A percentile compares a stretch with the other conserved stretches of the same genome.
Conservation (phyloP, 2,888 invertebrate genomes). For the Clanis bilineata region DNA sequence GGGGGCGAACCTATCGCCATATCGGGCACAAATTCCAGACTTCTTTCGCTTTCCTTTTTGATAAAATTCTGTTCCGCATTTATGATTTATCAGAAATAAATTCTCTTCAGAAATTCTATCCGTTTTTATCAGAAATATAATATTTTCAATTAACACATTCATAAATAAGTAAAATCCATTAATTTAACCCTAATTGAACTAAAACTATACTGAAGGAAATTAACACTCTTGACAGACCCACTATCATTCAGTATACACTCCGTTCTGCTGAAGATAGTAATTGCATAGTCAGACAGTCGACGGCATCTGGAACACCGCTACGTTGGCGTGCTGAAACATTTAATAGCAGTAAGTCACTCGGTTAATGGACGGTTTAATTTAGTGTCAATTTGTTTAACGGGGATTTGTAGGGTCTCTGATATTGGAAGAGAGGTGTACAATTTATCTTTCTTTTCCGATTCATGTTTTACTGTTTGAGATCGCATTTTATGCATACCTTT, state of each 20-base stretch:
- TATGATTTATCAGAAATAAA: too few relatives aligned
- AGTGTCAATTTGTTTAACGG: not conserved
- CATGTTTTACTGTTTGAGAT: too few relatives aligned
- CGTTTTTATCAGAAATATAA: too few relatives aligned
- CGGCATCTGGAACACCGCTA: constrained; percentile 27
- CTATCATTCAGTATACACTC: constrained; percentile 15
- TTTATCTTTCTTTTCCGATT: too few relatives aligned
- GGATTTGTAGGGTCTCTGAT: not conserved
- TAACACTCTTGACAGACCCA: constrained; percentile 17
- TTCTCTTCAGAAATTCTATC: too few relatives aligned
- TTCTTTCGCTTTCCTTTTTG: too few relatives aligned
- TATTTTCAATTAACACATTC: too few relatives aligned
- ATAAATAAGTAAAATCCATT: too few relatives aligned
- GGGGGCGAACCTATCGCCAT: too few relatives aligned
- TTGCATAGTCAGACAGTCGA: constrained; percentile 30
- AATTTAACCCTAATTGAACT: not conserved
- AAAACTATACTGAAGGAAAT: constrained; percentile 17
- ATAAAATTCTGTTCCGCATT: too few relatives aligned
- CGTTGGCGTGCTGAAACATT: not conserved
- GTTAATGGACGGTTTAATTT: not conserved
- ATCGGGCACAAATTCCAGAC: too few relatives aligned
- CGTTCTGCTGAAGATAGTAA: constrained; percentile 28
- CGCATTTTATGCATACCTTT: too few relatives aligned
- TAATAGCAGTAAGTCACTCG: not conserved
- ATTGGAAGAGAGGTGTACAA: not conserved